Evolutionary conservation across 2,113 vertebrate species (phyloP).

Genomic region (Chionodraco myersi): DNA sequence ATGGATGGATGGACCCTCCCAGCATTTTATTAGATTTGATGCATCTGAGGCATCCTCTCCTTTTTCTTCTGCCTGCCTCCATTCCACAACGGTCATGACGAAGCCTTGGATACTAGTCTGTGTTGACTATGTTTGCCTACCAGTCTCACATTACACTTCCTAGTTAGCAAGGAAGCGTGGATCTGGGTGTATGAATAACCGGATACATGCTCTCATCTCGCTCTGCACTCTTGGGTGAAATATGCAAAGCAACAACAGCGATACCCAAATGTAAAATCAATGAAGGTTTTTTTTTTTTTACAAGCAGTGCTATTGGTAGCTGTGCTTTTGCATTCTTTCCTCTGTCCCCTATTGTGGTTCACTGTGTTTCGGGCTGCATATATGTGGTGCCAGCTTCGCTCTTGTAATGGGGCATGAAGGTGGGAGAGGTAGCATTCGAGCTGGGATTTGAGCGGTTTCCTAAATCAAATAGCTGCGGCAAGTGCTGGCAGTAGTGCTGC

Average conservation of each 20-base stretch:
- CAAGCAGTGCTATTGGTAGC: neutral
- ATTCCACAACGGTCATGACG: constrained; percentile 46
- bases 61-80: constrained; percentile 22
- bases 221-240: constrained; percentile 20
- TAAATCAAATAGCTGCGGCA: constrained; percentile 38
- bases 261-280: constrained; percentile 61
- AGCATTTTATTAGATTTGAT: neutral
- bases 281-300: constrained; percentile 20
- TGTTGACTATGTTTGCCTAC: constrained; percentile 46
- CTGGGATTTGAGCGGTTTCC: constrained; percentile 37
- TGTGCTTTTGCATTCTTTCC: constrained; percentile 2
- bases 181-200: constrained; percentile 41
- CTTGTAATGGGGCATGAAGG: constrained; percentile 24
- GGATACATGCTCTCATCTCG: constrained; percentile 34
- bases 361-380: constrained; percentile 21
- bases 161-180: constrained; percentile 32
- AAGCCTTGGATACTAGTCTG: constrained; percentile 38
- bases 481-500: constrained; percentile 29
- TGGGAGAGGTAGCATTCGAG: constrained; percentile 28
- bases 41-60: neutral
- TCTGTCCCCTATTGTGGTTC: constrained; percentile 2
- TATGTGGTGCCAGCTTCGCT: constrained; percentile 5
- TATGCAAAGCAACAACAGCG: constrained; percentile 53
- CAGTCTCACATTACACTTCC: constrained; percentile 54
- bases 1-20: no score